Evolutionary conservation across 1,140 invertebrate genomes (phyloP), one percentile per base, ranked within the genome.

Genomic region (Notospermus geniculatus): DNA sequence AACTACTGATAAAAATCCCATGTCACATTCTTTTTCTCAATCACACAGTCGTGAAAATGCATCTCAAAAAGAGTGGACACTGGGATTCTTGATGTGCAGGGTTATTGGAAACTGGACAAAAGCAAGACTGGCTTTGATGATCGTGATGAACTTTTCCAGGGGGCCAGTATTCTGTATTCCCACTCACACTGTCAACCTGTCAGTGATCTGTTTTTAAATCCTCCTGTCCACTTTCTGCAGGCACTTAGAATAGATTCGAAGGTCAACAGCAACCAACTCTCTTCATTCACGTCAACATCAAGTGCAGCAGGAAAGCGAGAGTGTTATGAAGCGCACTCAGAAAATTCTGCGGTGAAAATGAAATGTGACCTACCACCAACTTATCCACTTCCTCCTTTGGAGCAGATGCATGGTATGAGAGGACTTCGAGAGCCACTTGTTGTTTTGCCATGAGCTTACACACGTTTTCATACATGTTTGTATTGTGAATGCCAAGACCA

Each of bases 321-420:
- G 23, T n/a, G 15, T 36, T 17, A 29, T 45, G 19, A 25, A 19
- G 53, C 11, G 19, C 19, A 55, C 19, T 19, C 17, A 25, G 54
- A 2, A 55, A 7, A 54, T 17, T 11, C n/a, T 9, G n/a, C n/a
- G 17, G 13, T 9, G 27, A 27, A 27, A 25, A 23, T 23, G 28
- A 25, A n/a, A 13, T 15, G n/a, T 41, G 2, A 46, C 23, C 45
- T 39, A 65, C 65, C 27, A 58, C 52, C 23, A 95, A 81, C 73
- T 86, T 88, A 19, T 86, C 83, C 0, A 92, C 92, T 72, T 95
- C 93, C 19, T 96, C 93, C 32, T 87, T 84, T 22, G 89, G 88
- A 0, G 94, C 93, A 0, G 93, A 93, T 1, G 94, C 93, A 81
- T 98, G 95, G 80, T 97, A 98, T 7, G 93, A 95, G 32, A 98